Percentiles rank a stretch among this genome's conserved stretches.
Evolutionary conservation across 2,888 invertebrate genomes (phyloP).

Genomic region (Acanthosepion esculentum): DNA sequence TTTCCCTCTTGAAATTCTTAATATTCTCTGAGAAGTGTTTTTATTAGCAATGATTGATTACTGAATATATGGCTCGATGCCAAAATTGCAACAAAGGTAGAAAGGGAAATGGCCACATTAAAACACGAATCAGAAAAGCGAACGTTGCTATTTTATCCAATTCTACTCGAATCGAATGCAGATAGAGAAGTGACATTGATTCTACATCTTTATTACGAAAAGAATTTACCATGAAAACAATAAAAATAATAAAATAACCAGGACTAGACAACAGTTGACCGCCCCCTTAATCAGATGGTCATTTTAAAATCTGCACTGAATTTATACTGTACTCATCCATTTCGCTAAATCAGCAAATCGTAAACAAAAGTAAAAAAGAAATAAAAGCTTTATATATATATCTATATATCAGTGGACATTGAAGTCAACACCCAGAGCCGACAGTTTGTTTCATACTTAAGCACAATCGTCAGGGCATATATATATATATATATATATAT

Average conservation of each 20-base stretch:
- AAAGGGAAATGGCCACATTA: background rate
- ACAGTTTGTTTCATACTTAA: no score
- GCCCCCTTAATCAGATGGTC: rapidly evolving
- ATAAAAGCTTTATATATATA: no score
- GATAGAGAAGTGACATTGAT: background rate
- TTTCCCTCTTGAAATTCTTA: background rate
- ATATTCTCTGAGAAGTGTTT: background rate
- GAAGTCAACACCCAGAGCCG: no score
- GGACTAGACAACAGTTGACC: background rate
- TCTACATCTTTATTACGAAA: background rate
- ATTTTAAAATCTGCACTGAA: background rate
- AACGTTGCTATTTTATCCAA: background rate
- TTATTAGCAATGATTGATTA: background rate
- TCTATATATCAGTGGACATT: no score
- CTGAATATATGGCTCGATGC: background rate
- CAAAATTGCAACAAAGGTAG: background rate
- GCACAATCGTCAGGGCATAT: no score
- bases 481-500: no score
- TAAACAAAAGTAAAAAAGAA: no score
- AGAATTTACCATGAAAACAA: background rate
- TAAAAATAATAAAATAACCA: background rate
- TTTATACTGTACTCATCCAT: background rate
- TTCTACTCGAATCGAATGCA: background rate
- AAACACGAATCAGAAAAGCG: background rate
- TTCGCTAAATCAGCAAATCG: no score